Evolutionary conservation across 2,888 invertebrate species (phyloP).

Genomic region (Heteropelma amictum): DNA sequence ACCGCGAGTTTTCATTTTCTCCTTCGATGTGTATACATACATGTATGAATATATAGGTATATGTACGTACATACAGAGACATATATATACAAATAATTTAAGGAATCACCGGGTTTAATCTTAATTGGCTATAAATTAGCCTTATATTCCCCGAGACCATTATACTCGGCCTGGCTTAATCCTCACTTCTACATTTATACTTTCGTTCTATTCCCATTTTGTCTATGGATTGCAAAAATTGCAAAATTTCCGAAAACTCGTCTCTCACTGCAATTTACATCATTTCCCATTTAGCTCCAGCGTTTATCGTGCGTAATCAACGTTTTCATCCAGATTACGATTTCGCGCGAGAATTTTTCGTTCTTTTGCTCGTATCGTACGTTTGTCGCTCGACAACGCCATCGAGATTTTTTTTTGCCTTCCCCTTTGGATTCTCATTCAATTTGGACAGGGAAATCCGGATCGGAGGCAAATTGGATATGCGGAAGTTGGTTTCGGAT

Average conservation of each 20-base stretch:
- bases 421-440: background rate
- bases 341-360: too few species aligned
- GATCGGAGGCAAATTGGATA: slow-evolving; percentile 20
- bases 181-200: slow-evolving; percentile 51
- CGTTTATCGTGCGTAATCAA: too few species aligned
- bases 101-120: slow-evolving; percentile 65
- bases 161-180: slow-evolving; percentile 57
- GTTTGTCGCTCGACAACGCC: background rate
- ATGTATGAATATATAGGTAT: slow-evolving; percentile 15
- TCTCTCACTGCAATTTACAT: background rate
- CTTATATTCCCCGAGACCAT: slow-evolving; percentile 54
- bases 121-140: slow-evolving; percentile 65
- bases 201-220: slow-evolving; percentile 24
- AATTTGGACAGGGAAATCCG: slow-evolving; percentile 23
- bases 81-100: slow-evolving; percentile 46
- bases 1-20: slow-evolving; percentile 52
- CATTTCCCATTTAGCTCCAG: background rate
- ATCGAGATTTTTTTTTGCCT: background rate
- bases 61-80: slow-evolving; percentile 10
- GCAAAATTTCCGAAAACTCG: background rate
- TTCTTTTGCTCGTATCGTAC: background rate
- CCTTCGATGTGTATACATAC: slow-evolving; percentile 22
- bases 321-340: too few species aligned
- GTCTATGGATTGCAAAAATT: background rate
- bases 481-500: slow-evolving; percentile 10